Percentiles rank a stretch among this genome's conserved stretches.
Conservation (phyloP, 2,888 invertebrate genomes). For the Apotomis capreana region DNA sequence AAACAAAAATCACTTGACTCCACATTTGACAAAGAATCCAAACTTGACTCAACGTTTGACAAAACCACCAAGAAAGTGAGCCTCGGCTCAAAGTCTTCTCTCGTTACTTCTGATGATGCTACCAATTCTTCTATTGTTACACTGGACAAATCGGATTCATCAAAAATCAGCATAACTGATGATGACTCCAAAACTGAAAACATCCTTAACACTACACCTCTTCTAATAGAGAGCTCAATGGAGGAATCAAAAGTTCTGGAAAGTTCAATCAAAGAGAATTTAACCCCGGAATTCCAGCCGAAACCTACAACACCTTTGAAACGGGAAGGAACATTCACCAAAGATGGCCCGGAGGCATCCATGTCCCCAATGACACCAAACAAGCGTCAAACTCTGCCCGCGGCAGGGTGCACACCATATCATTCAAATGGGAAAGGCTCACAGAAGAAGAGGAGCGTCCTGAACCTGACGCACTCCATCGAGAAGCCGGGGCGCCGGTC, state of each 20-base stretch:
- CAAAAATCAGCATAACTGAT: conserved; percentile 69
- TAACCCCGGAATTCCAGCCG: conserved; percentile 25
- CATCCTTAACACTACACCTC: conserved; percentile 65
- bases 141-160: conserved; percentile 59
- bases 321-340: conserved; percentile 76
- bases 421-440: conserved; percentile 53
- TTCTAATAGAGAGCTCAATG: conserved; percentile 71
- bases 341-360: conserved; percentile 57
- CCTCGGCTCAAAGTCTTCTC: conserved; percentile 55
- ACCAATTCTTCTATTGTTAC: conserved; percentile 48
- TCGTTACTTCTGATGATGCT: conserved; percentile 63
- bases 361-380: conserved; percentile 54
- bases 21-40: conserved; percentile 59
- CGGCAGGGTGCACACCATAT: conserved; percentile 73
- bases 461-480: conserved; percentile 71
- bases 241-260: conserved; percentile 56
- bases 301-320: conserved; percentile 56
- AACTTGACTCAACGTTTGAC: conserved; percentile 46
- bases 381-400: conserved; percentile 58
- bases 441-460: conserved; percentile 52
- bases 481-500: conserved; percentile 61
- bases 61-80: conserved; percentile 40
- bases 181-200: conserved; percentile 67
- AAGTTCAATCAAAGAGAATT: conserved; percentile 25
- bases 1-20: conserved; percentile 48